A percentile compares a stretch with the other conserved stretches of the same genome.
Conservation (phyloP, 2,113 vertebrate species). For the Lichenostomus cassidix region DNA sequence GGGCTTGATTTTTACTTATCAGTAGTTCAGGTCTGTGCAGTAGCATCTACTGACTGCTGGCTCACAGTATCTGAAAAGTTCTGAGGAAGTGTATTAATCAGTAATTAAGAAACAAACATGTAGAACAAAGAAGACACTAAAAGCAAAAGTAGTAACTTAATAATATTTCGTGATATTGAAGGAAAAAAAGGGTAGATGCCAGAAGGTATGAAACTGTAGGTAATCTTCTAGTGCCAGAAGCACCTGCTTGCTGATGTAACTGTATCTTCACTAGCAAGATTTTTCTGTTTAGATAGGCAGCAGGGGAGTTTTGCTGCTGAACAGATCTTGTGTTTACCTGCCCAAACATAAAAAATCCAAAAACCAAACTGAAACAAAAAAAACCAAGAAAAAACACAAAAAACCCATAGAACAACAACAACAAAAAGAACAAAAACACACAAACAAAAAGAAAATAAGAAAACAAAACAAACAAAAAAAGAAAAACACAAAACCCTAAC, state of each 20-base stretch:
- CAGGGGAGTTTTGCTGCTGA: background rate
- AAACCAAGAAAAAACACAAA: background rate
- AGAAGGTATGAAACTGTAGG: background rate
- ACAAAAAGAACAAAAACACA: background rate
- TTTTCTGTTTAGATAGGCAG: constrained; percentile 17
- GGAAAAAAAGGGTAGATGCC: background rate
- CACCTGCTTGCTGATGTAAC: background rate
- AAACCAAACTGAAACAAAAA: background rate
- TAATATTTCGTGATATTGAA: background rate
- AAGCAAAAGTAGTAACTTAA: background rate
- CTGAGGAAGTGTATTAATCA: background rate
- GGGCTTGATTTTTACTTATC: background rate
- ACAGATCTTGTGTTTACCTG: background rate
- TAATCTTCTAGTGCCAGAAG: background rate
- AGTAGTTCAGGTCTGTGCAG: background rate
- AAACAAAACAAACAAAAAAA: background rate
- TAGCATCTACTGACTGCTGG: background rate
- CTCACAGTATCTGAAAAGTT: background rate
- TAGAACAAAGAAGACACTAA: background rate
- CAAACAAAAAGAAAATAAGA: background rate
- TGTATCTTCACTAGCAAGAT: background rate
- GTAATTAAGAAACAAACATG: background rate
- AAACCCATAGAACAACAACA: background rate
- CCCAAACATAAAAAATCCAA: background rate
- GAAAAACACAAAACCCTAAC: background rate